Evolutionary conservation across 1,140 invertebrate genomes (phyloP).

Genomic region (Halesus radiatus): DNA sequence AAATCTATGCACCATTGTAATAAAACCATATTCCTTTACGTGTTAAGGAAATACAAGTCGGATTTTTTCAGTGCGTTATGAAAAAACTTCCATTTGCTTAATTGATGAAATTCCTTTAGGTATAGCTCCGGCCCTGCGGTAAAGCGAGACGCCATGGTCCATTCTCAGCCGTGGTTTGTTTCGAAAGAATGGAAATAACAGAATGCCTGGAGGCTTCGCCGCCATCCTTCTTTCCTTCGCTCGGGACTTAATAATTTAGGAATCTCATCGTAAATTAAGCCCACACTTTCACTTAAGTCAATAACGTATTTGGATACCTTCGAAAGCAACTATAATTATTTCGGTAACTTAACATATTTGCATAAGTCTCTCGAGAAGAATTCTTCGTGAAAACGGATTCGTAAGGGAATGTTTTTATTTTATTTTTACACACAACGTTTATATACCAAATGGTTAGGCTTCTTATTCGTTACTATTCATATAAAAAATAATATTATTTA

Average conservation of each 20-base stretch:
- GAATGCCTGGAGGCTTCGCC: conserved; percentile 5
- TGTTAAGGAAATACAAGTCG: too few species aligned
- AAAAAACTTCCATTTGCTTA: too few species aligned
- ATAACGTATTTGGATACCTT: conserved; percentile 21
- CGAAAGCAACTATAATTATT: neutral
- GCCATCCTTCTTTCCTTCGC: conserved; percentile 5
- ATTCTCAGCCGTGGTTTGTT: conserved; percentile 5
- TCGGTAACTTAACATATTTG: neutral
- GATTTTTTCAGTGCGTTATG: too few species aligned
- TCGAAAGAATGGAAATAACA: conserved; percentile 38
- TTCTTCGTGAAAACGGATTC: too few species aligned
- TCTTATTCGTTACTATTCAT: too few species aligned
- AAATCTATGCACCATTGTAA: too few species aligned
- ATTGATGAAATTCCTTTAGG: neutral
- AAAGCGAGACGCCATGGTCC: neutral
- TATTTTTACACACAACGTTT: too few species aligned
- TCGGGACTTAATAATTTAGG: conserved; percentile 25
- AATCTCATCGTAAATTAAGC: conserved; percentile 28
- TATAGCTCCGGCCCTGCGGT: neutral
- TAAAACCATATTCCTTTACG: too few species aligned
- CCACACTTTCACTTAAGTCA: conserved; percentile 14
- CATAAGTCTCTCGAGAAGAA: neutral
- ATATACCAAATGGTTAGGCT: too few species aligned
- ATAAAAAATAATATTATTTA: too few species aligned
- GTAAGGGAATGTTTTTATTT: too few species aligned